Base-by-base conservation (phyloP, 1,140 invertebrate genomes). In the Archegozetes longisetosus region DNA sequence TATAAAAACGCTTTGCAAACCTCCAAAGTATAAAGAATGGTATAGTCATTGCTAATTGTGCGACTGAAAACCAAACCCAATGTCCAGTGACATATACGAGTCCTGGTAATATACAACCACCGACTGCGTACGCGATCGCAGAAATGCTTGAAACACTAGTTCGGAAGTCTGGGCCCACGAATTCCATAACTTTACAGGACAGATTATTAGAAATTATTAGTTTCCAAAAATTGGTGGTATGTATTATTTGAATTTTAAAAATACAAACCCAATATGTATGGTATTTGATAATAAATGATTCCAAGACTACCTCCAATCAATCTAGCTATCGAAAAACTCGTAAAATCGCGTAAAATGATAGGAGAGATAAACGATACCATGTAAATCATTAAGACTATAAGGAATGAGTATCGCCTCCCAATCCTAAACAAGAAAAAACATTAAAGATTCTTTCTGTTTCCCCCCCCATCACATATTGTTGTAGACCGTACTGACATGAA, bases 61-160 rank as follows among this genome's bases (percentile, higher is more conserved):
- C 32, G 26, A 62, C 13, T n/a, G 53, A 61, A 17, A 66, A 47
- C 12, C 47, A 55, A 9, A 83, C 78, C 88, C 88, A 93, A 70
- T 89, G 79, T 53, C 84, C 72, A 51, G 90, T 78, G 25, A 88
- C 71, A 70, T 87, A 91, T 1, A 87, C 86, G 1, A 92, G 78
- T 2, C 80, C 79, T 2, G 88, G 81, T 29, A 92, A 68, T 64
- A 90, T 73, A 67, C 88, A 84, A 27, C 91, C 75, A 1, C 87
- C 86, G 50, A 86, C 74, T 3, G 86, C 88, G 69, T 91, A 92
- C 68, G 88, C 89, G 27, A 88, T 79, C 64, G 87, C 90, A 0
- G 62, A 61, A 85, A 90, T 81, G 89, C 83, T 0, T 89, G 86
- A 1, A 86, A 91, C 0, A 88, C 84, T 71, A 88, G 87, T 89